Base-by-base conservation (phyloP, 2,888 invertebrate genomes). In the Resseliella maxima region DNA sequence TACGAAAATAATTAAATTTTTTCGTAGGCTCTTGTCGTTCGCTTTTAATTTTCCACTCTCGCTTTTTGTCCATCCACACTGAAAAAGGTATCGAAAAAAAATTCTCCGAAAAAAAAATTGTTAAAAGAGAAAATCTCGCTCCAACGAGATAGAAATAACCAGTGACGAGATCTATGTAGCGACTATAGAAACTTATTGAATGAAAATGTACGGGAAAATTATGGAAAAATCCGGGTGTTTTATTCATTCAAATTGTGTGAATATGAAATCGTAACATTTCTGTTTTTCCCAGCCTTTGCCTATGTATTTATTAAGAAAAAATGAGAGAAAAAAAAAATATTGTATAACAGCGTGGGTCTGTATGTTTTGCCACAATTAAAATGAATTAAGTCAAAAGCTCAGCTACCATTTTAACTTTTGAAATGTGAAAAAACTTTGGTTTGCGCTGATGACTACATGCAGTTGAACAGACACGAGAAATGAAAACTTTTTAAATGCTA, bases 301-400 rank as follows among this genome's bases (percentile, higher is more conserved):
- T 18, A n/a, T 12, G 72, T 31, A 72, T 59, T 59, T 59, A 59
- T 3, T 2, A 31, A 6, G 59, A n/a, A 24, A 59, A 24, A 59
- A 24, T 8, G 41, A 41, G 41, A 41, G 41, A 41, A 41, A 41
- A 41, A 41, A 41, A 41, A 41, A 41, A 41, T 8, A 41, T 41
- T 41, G 6, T 8, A 41, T 12, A 41, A n/a, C 0, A n/a, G 3
- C 59, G 10, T 18, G 72, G 72, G 31, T 72, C 31, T n/a, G 72
- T 31, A 72, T 72, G 72, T 72, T 72, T 50, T 31, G 35, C 31
- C 31, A 72, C 27, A 72, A 35, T 72, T 72, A 35, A 72, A 72
- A 72, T 72, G 31, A 72, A 72, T 72, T 72, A 72, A 72, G 72
- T 72, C 35, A 72, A 31, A 72, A 72, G 72, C 72, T 72, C 72